A percentile compares a stretch with the other conserved stretches of the same genome.
phyloP scores from a whole-genome alignment of 2,888 invertebrate species.

The Loripinus fragilis region DNA sequence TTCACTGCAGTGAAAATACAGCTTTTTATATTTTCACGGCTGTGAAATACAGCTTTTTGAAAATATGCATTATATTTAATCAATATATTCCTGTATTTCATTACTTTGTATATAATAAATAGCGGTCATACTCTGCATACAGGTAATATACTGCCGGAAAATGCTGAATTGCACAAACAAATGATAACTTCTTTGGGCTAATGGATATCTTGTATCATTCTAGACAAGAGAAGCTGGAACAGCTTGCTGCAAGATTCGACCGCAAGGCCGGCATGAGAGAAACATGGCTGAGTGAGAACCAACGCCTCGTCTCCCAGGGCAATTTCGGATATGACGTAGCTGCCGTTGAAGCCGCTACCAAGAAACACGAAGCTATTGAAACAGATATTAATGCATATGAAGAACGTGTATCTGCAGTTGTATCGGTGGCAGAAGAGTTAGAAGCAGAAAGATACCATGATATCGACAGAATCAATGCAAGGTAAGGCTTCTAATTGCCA shows the following conservation, averaged over 20 bases:
- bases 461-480: too few relatives aligned
- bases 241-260: constrained; percentile 97
- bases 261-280: constrained; percentile 99
- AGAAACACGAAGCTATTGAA: constrained; percentile 99
- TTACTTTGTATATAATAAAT: too few relatives aligned
- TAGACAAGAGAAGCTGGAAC: constrained; percentile 98
- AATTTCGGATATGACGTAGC: constrained; percentile 99
- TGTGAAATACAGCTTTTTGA: too few relatives aligned
- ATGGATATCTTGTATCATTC: constrained; percentile 26
- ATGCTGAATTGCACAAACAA: too few relatives aligned
- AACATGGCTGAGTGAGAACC: constrained; percentile 99
- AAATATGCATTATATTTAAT: too few relatives aligned
- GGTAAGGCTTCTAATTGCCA: too few relatives aligned
- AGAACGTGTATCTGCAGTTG: constrained; percentile 99
- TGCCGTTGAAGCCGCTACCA: constrained; percentile 99
- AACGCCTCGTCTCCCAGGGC: constrained; percentile 96
- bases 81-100: too few relatives aligned
- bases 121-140: too few relatives aligned
- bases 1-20: too few relatives aligned
- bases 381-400: constrained; percentile 99
- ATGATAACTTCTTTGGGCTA: too few relatives aligned
- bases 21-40: too few relatives aligned
- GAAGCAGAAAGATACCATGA: constrained; percentile 98
- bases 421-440: constrained; percentile 97
- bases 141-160: too few relatives aligned